Conservation (phyloP, 2,113 vertebrate genomes). For the Ptyas mucosa region DNA sequence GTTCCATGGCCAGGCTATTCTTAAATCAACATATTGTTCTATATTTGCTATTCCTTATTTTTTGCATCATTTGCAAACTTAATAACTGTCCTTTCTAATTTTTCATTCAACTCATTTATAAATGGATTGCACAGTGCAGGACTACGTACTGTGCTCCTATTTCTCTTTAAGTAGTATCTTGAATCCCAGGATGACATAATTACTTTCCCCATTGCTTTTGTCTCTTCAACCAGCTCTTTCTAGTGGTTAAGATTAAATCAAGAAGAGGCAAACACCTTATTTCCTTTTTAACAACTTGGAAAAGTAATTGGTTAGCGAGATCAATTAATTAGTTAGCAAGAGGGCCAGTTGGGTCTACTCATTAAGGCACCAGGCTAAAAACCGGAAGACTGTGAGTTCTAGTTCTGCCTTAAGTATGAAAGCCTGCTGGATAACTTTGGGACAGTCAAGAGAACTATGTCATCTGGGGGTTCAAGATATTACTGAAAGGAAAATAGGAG, state of each 20-base stretch:
- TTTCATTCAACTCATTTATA: background rate
- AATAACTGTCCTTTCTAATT: background rate
- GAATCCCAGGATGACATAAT: background rate
- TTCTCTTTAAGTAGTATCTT: background rate
- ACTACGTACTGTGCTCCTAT: background rate
- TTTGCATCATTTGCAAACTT: background rate
- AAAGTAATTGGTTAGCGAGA: background rate
- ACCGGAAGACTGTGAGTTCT: background rate
- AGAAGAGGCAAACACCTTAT: background rate
- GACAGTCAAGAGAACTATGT: background rate
- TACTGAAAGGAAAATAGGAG: background rate
- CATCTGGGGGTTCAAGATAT: background rate
- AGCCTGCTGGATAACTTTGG: background rate
- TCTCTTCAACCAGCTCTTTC: background rate
- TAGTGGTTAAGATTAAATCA: background rate
- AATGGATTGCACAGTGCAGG: background rate
- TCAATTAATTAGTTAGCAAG: background rate
- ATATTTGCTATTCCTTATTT: background rate
- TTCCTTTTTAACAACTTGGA: background rate
- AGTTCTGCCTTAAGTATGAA: background rate
- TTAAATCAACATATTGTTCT: background rate
- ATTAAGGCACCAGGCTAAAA: background rate
- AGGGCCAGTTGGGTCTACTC: background rate
- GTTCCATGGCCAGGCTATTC: background rate
- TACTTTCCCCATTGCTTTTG: background rate